Conservation (phyloP, 2,888 invertebrate species). For the Eledona agricola region DNA sequence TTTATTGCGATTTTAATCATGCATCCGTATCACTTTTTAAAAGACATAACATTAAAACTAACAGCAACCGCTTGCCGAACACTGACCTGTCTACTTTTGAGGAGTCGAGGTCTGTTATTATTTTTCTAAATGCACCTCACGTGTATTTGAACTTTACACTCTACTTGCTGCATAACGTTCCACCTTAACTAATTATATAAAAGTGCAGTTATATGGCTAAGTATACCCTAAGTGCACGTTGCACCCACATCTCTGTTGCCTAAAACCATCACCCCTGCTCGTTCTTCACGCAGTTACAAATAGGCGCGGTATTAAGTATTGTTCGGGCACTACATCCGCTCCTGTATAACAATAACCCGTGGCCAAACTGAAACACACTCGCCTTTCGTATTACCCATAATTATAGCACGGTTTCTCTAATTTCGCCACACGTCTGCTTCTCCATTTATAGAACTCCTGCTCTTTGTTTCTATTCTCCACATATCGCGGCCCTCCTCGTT, state of each 20-base stretch:
- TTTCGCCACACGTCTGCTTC: conserved; percentile 3
- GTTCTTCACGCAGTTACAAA: conserved; percentile 13
- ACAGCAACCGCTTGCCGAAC: too few species aligned
- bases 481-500: conserved; percentile 13
- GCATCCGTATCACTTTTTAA: conserved; percentile 18
- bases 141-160: conserved; percentile 38
- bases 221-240: conserved; percentile 19
- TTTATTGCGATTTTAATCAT: too few species aligned
- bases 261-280: conserved; percentile 15
- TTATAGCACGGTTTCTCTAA: conserved; percentile 7
- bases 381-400: neutral
- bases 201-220: conserved; percentile 26
- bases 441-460: conserved; percentile 19
- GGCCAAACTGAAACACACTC: conserved; percentile 10
- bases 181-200: conserved; percentile 29
- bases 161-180: conserved; percentile 34
- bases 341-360: conserved; percentile 1
- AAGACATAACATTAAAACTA: conserved; percentile 18
- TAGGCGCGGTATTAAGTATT: conserved; percentile 19
- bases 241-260: conserved; percentile 13
- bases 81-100: too few species aligned
- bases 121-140: conserved; percentile 34
- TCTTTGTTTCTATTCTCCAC: conserved; percentile 24
- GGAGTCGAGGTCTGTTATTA: too few species aligned
- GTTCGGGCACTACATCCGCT: conserved; percentile 17